Conservation (phyloP, 2,888 invertebrate species). For the Proisotoma minuta region DNA sequence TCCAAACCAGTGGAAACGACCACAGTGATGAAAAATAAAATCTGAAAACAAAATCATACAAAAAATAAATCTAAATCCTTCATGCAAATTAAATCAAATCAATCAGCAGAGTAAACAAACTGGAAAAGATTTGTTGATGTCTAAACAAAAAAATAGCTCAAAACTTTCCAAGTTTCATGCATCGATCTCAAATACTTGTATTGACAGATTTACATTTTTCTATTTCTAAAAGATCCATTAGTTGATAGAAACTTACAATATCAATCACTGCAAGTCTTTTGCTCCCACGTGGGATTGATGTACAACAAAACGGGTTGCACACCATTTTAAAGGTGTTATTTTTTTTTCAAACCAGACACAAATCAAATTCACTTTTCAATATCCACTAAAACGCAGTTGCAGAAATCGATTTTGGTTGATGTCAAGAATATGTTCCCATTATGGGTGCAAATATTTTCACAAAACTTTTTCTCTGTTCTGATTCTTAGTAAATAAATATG, state of each 20-base stretch:
- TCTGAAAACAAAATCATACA: slow-evolving; percentile 7
- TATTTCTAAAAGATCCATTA: background rate
- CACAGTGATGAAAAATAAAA: slow-evolving; percentile 28
- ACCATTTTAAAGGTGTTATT: too few relatives aligned
- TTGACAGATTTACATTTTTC: too few relatives aligned
- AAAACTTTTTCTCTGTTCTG: too few relatives aligned
- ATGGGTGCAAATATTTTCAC: too few relatives aligned
- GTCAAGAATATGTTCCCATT: too few relatives aligned
- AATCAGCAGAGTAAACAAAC: background rate
- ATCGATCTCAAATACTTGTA: too few relatives aligned
- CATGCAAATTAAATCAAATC: background rate
- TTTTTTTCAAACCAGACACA: too few relatives aligned
- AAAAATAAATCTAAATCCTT: background rate
- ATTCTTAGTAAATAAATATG: too few relatives aligned
- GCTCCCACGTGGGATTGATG: slow-evolving; percentile 26
- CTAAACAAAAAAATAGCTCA: background rate
- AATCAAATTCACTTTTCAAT: too few relatives aligned
- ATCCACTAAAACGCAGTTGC: too few relatives aligned
- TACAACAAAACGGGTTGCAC: slow-evolving; percentile 35
- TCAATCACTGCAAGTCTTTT: slow-evolving; percentile 32
- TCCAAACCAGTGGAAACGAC: slow-evolving; percentile 23
- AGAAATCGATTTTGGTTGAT: too few relatives aligned
- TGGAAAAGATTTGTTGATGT: background rate
- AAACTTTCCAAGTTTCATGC: too few relatives aligned
- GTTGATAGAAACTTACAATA: slow-evolving; percentile 31